Evolutionary conservation across 2,113 vertebrate species (phyloP), one percentile per base, ranked within the genome.

Genomic region (Pristiophorus japonicus): DNA sequence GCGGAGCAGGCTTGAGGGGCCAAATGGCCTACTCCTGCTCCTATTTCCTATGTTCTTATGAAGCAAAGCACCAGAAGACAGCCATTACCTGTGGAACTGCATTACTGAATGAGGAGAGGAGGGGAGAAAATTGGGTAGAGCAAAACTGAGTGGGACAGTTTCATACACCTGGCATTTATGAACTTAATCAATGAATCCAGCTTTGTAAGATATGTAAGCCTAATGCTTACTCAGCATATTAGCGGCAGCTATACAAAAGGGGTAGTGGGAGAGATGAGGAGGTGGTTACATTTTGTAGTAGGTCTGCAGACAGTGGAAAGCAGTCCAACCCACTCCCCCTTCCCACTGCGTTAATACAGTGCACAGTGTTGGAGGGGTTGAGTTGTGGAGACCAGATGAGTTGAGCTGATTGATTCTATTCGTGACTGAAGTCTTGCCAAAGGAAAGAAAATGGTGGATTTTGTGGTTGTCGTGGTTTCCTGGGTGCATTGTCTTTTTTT

Each of bases 351-450:
- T 91, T 91, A 62, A 91, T 65, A n/a, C 27, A n/a, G 20, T 92
- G 34, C 62, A 8, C 59, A 10, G 7, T 92, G 34, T 63, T 63
- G 16, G 59, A 62, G 14, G n/a, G 88, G 11, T 5, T 18, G 4
- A 7, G n/a, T 38, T 20, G 16, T 38, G n/a, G 59, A 63, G 59
- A 63, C 4, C 7, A 92, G 59, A 63, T 22, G 85, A 88, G 11
- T 90, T 90, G 87, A 90, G 51, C 51, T 90, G 59, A 92, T 63
- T 92, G 88, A 62, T 62, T 91, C 87, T 62, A 62, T 59, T 62
- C 63, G 88, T 92, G 88, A 63, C 34, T 42, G 59, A 92, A 38
- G 59, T 92, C 30, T 92, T 92, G 88, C 59, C 59, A 63, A 92
- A 92, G 88, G 34, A 1, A 59, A 59, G 34, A 30, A 91, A 92